Evolutionary conservation across 2,797 vertebrate genomes (phyloP).

Genomic region (Artibeus jamaicensis): DNA sequence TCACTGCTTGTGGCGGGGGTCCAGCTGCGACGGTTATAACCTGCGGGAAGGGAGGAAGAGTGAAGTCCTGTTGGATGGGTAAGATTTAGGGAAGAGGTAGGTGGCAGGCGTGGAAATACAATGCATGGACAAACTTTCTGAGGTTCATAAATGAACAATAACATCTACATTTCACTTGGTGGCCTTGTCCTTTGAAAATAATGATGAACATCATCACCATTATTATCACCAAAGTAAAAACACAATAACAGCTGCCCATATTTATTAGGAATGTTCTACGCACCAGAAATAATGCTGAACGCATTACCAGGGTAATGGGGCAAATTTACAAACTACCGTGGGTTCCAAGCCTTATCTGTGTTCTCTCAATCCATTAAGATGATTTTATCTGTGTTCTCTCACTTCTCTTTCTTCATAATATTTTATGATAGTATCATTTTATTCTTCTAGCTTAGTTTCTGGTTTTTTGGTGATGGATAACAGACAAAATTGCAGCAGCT

Average conservation of each 20-base stretch:
- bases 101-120: not conserved
- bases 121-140: not conserved
- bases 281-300: not conserved
- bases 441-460: not conserved
- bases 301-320: not conserved
- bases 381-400: not conserved
- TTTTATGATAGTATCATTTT: not conserved
- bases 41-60: not conserved
- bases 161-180: not conserved
- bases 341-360: not conserved
- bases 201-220: not conserved
- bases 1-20: conserved; percentile 31
- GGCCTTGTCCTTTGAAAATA: not conserved
- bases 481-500: not conserved
- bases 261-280: not conserved
- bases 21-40: not conserved
- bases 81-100: not conserved
- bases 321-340: not conserved
- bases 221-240: not conserved
- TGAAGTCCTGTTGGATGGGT: not conserved
- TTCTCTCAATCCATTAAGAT: not conserved
- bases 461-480: not conserved
- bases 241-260: not conserved
- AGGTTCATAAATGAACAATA: not conserved
- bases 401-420: not conserved